These are phyloP conservation scores for Plectus sambesii DNA, from an alignment of 1,140 invertebrate species.

Conservation along the genomic window DNA sequence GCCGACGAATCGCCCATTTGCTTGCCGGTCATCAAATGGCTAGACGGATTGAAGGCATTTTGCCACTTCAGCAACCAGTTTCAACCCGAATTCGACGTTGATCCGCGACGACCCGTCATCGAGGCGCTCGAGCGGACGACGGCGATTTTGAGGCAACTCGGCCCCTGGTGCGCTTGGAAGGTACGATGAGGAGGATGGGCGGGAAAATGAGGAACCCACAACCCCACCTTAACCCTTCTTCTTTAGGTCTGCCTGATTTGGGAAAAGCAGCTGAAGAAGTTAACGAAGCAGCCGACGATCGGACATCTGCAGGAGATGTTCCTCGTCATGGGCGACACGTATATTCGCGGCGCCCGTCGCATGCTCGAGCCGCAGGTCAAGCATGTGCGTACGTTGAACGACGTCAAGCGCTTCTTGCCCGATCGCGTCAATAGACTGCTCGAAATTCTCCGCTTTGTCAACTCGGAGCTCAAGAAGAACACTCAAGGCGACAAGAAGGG, in stretches of 20 bases:
- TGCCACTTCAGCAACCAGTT: constrained; percentile 20
- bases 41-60: constrained; percentile 6
- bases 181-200: too few relatives aligned
- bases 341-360: constrained; percentile 19
- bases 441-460: constrained; percentile 24
- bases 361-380: constrained; percentile 23
- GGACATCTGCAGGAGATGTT: constrained; percentile 22
- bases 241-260: constrained; percentile 25
- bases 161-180: constrained; percentile 34
- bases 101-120: constrained; percentile 21
- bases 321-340: constrained; percentile 22
- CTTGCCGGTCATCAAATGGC: constrained; percentile 18
- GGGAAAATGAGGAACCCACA: too few relatives aligned
- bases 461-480: constrained; percentile 20
- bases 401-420: constrained; percentile 5
- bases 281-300: constrained; percentile 18
- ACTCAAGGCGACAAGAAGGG: constrained; percentile 12
- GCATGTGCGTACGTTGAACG: neutral
- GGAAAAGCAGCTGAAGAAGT: constrained; percentile 29
- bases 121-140: constrained; percentile 28
- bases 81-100: constrained; percentile 27
- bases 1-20: neutral
- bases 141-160: constrained; percentile 26
- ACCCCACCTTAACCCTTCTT: too few relatives aligned
- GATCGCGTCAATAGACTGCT: constrained; percentile 19